phyloP scores from a whole-genome alignment of 2,797 vertebrate genomes.

The Phyllotis vaccarum region DNA sequence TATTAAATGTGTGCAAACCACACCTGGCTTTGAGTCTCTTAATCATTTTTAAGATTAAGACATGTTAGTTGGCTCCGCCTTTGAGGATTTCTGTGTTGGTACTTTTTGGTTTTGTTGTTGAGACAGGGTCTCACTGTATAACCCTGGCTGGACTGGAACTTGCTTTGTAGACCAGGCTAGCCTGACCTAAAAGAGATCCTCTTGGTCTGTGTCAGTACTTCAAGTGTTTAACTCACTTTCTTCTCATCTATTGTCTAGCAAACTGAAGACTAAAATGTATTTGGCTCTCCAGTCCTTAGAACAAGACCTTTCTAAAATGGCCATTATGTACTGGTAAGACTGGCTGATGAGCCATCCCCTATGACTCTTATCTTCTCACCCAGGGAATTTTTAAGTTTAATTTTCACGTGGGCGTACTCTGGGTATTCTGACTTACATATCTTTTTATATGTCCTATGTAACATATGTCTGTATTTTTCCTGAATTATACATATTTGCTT shows the following conservation, averaged over 20 bases:
- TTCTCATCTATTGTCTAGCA: slow-evolving; percentile 87
- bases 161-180: not conserved
- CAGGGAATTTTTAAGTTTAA: not conserved
- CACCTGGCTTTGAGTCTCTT: not conserved
- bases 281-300: slow-evolving; percentile 98
- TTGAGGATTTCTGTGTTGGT: not conserved
- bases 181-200: not conserved
- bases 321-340: slow-evolving; percentile 97
- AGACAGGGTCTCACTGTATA: not conserved
- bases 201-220: not conserved
- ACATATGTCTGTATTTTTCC: not conserved
- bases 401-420: not conserved
- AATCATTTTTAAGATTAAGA: not conserved
- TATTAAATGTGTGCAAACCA: not conserved
- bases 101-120: not conserved
- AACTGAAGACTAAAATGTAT: slow-evolving; percentile 99
- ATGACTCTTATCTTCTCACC: not conserved
- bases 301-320: slow-evolving; percentile 99
- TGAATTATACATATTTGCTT: not conserved
- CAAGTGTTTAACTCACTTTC: slow-evolving; percentile 51
- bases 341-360: slow-evolving; percentile 27
- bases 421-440: not conserved
- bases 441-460: not conserved
- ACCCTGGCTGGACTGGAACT: not conserved
- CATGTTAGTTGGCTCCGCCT: not conserved